Evolutionary conservation across 1,140 invertebrate species (phyloP), one percentile per base, ranked within the genome.

Genomic region (Ceratosolen solmsi): DNA sequence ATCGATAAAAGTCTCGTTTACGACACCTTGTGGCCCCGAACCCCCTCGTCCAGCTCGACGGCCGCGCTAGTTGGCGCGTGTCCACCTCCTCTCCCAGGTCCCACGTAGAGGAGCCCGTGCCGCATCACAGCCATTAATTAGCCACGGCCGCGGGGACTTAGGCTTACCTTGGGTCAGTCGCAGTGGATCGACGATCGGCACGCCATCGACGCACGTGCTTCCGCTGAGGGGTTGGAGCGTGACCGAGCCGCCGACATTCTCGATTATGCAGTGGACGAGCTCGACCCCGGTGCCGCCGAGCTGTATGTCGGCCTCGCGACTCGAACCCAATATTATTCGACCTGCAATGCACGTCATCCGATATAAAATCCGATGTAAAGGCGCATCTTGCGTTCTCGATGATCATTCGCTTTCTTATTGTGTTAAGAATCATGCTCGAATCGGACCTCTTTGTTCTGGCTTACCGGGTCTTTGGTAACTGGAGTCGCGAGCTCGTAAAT

Each of bases 221-320:
- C 94, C 94, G 79, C 94, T 94, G 82, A 95, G 91, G 1, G 97
- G 96, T 87, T 96, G 94, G 56, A 98, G 92, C 8, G 95, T 96
- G 75, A 98, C 96, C 76, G 96, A 94, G 63, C 96, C 96, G 86
- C 95, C 93, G 58, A 93, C 94, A 91, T 96, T 96, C 89, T 96
- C 96, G 74, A 98, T 96, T 85, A 94, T 94, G 89, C 96, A 98
- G 90, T 98, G 97, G 41, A 96, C 90, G 71, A 93, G 91, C 84
- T 96, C 94, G 7, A 98, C 95, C 0, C 96, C 97, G 20, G 95
- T 95, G 2, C 96, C 97, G 84, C 94, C 93, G 15, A 98, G 93
- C 63, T 94, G 92, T 80, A 98, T 96, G 89, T 97, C 96, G 82
- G 95, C 96, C 85, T 93, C 93, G 60, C 93, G 91, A 77, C 94